phyloP scores from a whole-genome alignment of 2,888 invertebrate species.

The Leptarthrus brevirostris region DNA sequence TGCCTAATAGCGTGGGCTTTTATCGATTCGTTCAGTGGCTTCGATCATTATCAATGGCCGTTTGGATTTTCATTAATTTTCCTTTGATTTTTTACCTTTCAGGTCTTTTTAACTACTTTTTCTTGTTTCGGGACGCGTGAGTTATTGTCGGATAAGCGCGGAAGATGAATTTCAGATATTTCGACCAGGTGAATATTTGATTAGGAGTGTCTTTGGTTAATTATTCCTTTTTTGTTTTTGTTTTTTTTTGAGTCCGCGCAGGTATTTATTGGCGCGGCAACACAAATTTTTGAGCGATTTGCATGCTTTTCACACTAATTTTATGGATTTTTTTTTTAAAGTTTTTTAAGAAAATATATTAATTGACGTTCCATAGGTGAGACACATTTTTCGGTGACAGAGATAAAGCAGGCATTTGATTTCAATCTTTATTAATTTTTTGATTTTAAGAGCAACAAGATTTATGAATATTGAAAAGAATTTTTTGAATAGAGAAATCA shows the following conservation, averaged over 20 bases:
- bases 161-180: conserved; percentile 21
- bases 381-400: too few relatives aligned
- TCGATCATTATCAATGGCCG: conserved; percentile 52
- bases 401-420: too few relatives aligned
- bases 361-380: neutral
- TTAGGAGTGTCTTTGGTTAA: conserved; percentile 26
- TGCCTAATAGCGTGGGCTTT: conserved; percentile 52
- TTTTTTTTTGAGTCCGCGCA: neutral
- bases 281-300: conserved; percentile 16
- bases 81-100: conserved; percentile 5
- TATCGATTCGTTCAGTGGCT: conserved; percentile 55
- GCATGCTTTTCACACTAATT: conserved; percentile 38
- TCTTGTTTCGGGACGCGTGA: conserved; percentile 38
- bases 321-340: conserved; percentile 8
- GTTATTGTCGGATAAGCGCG: conserved; percentile 22
- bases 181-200: conserved; percentile 41
- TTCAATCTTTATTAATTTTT: neutral
- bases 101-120: conserved; percentile 10
- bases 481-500: neutral
- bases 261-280: neutral
- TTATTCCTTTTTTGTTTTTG: conserved; percentile 13
- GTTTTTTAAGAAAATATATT: neutral
- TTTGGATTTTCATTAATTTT: conserved; percentile 41
- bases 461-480: neutral
- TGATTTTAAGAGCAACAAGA: neutral